Conservation (phyloP, 2,113 vertebrate species). For the Shinisaurus crocodilurus region DNA sequence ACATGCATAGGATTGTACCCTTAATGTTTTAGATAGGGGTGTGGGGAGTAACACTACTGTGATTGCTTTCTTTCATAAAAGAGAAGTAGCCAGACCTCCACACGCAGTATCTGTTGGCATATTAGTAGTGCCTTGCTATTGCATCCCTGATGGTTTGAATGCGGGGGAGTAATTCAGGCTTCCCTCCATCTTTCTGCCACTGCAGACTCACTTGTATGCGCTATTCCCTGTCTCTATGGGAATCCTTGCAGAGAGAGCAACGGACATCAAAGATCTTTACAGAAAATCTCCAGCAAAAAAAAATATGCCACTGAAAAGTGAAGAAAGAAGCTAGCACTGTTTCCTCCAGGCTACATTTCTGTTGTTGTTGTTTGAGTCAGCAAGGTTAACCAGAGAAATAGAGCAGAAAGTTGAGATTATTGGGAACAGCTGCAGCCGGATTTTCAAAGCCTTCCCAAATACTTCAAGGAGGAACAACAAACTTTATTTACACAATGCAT, state of each 20-base stretch:
- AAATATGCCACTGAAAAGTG: conserved; percentile 57
- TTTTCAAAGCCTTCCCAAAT: conserved; percentile 61
- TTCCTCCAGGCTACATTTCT: conserved; percentile 63
- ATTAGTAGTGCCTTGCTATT: conserved; percentile 16
- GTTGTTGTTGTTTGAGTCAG: conserved; percentile 73
- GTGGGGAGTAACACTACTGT: not conserved
- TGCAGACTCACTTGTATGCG: conserved; percentile 36
- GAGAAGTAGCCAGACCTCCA: conserved; percentile 21
- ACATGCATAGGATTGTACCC: too few relatives aligned
- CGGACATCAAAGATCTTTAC: conserved; percentile 54
- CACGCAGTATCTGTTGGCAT: conserved; percentile 31
- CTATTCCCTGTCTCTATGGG: conserved; percentile 45
- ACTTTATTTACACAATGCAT: conserved; percentile 48
- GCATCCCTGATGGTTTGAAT: conserved; percentile 23
- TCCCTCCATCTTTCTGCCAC: not conserved
- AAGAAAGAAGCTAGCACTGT: conserved; percentile 51
- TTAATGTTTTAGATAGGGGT: not conserved
- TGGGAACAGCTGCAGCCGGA: conserved; percentile 11
- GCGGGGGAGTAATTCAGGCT: conserved; percentile 17
- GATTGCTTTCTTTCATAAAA: conserved; percentile 8
- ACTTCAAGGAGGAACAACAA: conserved; percentile 63
- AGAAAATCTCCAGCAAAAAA: conserved; percentile 47
- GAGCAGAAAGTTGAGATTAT: conserved; percentile 68
- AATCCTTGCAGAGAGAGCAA: conserved; percentile 40
- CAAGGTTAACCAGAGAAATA: conserved; percentile 72